A percentile compares a stretch with the other conserved stretches of the same genome.
Evolutionary conservation across 1,140 invertebrate genomes (phyloP).

Genomic region (Drosophila obscura): DNA sequence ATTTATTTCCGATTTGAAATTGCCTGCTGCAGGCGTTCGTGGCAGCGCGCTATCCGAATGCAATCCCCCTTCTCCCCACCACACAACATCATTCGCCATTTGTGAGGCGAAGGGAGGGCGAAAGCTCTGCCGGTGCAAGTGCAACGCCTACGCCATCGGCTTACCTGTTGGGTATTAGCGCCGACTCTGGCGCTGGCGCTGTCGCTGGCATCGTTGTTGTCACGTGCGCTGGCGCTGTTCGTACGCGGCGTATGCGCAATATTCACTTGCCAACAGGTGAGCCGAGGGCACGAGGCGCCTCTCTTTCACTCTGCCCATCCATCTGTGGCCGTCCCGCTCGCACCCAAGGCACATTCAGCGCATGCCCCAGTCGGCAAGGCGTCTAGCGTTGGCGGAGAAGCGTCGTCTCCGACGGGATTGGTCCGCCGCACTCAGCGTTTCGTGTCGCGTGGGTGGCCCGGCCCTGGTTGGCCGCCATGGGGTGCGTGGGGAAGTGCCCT

Average conservation of each 20-base stretch:
- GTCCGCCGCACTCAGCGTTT: conserved; percentile 44
- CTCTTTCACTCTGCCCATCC: not conserved
- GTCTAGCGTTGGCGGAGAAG: conserved; percentile 22
- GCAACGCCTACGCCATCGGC: conserved; percentile 53
- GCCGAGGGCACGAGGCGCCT: conserved; percentile 38
- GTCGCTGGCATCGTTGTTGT: too few relatives aligned
- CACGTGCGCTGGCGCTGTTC: too few relatives aligned
- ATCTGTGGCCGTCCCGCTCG: not conserved
- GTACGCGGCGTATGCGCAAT: conserved; percentile 72
- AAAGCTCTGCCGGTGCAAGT: not conserved
- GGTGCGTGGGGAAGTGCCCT: too few relatives aligned
- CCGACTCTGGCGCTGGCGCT: not conserved
- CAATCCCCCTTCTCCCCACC: too few relatives aligned
- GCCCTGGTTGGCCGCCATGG: not conserved
- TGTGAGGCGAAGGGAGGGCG: too few relatives aligned
- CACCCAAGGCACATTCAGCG: conserved; percentile 50
- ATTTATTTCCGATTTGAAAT: too few relatives aligned
- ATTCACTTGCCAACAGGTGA: conserved; percentile 74
- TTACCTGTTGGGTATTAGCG: conserved; percentile 65
- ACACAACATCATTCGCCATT: too few relatives aligned
- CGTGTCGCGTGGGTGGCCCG: conserved; percentile 2
- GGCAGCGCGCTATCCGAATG: too few relatives aligned
- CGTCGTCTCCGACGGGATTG: conserved; percentile 21
- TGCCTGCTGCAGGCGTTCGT: too few relatives aligned
- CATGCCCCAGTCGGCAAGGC: conserved; percentile 59